Conservation (phyloP, 2,888 invertebrate species). For the Hemaris fuciformis region DNA sequence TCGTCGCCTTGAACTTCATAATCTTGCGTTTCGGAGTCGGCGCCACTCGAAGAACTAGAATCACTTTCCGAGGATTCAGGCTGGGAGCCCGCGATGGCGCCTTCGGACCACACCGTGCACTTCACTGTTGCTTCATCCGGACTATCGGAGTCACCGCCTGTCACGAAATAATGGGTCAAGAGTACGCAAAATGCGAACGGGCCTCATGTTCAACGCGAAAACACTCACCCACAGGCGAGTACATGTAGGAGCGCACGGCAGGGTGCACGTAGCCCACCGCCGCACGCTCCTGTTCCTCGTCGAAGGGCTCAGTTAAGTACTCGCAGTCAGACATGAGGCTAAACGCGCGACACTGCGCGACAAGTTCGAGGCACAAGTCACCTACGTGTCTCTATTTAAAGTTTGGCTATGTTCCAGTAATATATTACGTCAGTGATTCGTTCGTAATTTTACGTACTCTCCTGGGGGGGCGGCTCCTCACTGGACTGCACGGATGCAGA, state of each 20-base stretch:
- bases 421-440: conserved; percentile 74
- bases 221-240: conserved; percentile 80
- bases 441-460: conserved; percentile 73
- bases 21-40: conserved; percentile 64
- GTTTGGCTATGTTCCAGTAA: conserved; percentile 76
- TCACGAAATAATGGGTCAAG: conserved; percentile 61
- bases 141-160: conserved; percentile 83
- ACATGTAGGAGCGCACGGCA: conserved; percentile 80
- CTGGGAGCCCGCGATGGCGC: conserved; percentile 60
- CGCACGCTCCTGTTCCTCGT: conserved; percentile 72
- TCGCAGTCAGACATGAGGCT: conserved; percentile 80
- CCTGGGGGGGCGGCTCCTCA: conserved; percentile 75
- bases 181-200: conserved; percentile 34
- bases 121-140: conserved; percentile 84
- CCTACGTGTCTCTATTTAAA: conserved; percentile 75
- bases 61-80: conserved; percentile 68
- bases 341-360: conserved; percentile 76
- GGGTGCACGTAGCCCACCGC: conserved; percentile 69
- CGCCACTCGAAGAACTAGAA: conserved; percentile 60
- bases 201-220: conserved; percentile 59
- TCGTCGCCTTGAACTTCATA: conserved; percentile 82
- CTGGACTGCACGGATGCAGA: conserved; percentile 77
- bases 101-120: conserved; percentile 75
- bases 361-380: conserved; percentile 73
- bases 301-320: conserved; percentile 73